phyloP scores from a whole-genome alignment of 1,140 invertebrate genomes.

The Ooceraea biroi region DNA sequence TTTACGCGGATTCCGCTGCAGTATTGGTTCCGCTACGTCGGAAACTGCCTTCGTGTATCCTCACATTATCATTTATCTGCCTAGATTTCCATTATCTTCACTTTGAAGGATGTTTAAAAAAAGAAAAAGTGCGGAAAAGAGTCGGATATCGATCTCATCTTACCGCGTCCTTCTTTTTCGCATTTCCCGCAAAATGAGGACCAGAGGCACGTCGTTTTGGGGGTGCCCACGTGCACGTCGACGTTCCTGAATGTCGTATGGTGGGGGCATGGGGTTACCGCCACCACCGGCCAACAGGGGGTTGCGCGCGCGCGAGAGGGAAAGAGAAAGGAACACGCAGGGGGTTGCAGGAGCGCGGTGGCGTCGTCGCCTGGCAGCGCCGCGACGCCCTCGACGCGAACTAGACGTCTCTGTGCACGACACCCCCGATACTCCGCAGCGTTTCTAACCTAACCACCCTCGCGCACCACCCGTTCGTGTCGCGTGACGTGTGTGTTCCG shows the following conservation, averaged over 20 bases:
- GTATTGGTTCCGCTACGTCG: no score
- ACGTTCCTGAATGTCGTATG: conserved; percentile 42
- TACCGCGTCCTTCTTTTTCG: neutral
- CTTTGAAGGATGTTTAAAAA: neutral
- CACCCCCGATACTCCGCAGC: conserved; percentile 51
- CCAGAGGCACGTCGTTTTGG: neutral
- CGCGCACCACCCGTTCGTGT: conserved; percentile 61
- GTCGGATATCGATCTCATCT: neutral
- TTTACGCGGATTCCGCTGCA: neutral
- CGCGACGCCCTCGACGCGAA: conserved; percentile 72
- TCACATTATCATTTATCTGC: no score
- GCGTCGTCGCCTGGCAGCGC: conserved; percentile 71
- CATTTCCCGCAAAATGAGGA: neutral
- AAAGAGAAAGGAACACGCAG: conserved; percentile 60
- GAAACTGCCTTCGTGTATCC: no score
- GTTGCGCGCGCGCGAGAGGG: conserved; percentile 62
- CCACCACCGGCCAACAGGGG: conserved; percentile 56
- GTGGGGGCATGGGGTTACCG: conserved; percentile 36
- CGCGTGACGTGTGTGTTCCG: conserved; percentile 65
- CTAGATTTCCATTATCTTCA: no score
- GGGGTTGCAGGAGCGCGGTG: conserved; percentile 65
- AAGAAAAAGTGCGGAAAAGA: neutral
- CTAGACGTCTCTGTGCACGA: conserved; percentile 66
- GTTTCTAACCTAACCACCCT: conserved; percentile 71
- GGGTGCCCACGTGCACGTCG: conserved; percentile 22